phyloP scores from a whole-genome alignment of 2,113 vertebrate species.

The Asarcornis scutulata region DNA sequence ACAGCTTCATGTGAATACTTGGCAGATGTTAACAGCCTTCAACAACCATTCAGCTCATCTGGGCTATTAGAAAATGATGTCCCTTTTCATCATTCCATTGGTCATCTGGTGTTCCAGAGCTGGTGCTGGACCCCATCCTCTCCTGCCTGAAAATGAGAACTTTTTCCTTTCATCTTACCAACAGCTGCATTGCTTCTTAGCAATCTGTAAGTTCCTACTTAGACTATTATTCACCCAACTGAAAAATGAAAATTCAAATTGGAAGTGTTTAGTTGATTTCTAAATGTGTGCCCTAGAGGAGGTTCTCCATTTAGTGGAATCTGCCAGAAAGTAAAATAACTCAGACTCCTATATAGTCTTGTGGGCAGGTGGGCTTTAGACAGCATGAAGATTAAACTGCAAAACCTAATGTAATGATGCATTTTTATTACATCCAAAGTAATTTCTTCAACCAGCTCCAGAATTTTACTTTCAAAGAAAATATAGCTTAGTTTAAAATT shows the following conservation, averaged over 20 bases:
- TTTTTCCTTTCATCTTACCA: neutral
- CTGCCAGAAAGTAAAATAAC: conserved; percentile 40
- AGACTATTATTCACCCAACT: conserved; percentile 40
- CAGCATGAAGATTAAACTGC: conserved; percentile 23
- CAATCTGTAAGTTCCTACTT: neutral
- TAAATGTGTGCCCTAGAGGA: conserved; percentile 47
- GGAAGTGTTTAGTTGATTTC: conserved; percentile 42
- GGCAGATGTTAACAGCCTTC: neutral
- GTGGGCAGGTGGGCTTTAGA: conserved; percentile 37
- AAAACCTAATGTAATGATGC: neutral
- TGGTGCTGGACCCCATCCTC: neutral
- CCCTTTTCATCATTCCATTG: neutral
- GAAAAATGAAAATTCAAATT: conserved; percentile 63
- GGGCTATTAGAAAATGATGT: neutral
- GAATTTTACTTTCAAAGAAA: conserved; percentile 16
- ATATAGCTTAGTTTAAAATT: conserved; percentile 38
- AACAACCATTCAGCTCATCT: neutral
- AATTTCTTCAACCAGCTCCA: conserved; percentile 1
- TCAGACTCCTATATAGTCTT: neutral
- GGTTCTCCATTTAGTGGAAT: conserved; percentile 43
- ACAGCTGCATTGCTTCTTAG: neutral
- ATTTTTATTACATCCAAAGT: conserved; percentile 32
- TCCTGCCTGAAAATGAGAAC: neutral
- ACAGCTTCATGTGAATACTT: neutral
- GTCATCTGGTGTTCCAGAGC: neutral